phyloP scores from a whole-genome alignment of 1,140 invertebrate genomes.

The Trichoplusia ni region DNA sequence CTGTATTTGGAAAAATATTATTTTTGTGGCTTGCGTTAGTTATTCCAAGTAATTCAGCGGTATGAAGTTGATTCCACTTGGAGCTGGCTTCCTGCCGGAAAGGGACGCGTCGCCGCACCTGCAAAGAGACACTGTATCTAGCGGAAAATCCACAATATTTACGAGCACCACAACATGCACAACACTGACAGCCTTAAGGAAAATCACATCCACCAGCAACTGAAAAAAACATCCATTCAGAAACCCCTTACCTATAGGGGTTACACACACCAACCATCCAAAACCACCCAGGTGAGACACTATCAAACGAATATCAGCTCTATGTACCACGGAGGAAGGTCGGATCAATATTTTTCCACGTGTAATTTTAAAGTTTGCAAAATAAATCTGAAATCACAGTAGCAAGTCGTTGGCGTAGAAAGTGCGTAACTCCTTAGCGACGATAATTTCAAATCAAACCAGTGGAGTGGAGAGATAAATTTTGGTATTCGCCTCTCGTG shows the following conservation, averaged over 20 bases:
- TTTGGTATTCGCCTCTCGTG: slow-evolving; percentile 28
- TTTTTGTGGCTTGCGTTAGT: neutral
- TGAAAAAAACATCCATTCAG: slow-evolving; percentile 32
- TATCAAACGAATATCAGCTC: neutral
- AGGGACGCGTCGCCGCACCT: slow-evolving; percentile 4
- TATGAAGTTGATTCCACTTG: neutral
- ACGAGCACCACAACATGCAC: slow-evolving; percentile 23
- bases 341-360: neutral
- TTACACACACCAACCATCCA: neutral
- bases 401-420: slow-evolving; percentile 47
- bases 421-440: slow-evolving; percentile 49
- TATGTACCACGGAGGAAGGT: neutral
- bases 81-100: slow-evolving; percentile 6
- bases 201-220: slow-evolving; percentile 22
- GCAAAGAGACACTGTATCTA: slow-evolving; percentile 20
- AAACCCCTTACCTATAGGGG: slow-evolving; percentile 35
- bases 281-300: neutral
- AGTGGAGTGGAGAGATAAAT: slow-evolving; percentile 54
- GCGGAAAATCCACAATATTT: slow-evolving; percentile 31
- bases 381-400: slow-evolving; percentile 53
- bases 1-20: too few relatives aligned
- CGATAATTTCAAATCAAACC: slow-evolving; percentile 53
- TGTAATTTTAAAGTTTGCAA: slow-evolving; percentile 19
- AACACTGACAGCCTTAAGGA: slow-evolving; percentile 28
- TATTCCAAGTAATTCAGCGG: neutral